Conservation (phyloP, 2,113 vertebrate genomes). For the Corydoras maculifer region DNA sequence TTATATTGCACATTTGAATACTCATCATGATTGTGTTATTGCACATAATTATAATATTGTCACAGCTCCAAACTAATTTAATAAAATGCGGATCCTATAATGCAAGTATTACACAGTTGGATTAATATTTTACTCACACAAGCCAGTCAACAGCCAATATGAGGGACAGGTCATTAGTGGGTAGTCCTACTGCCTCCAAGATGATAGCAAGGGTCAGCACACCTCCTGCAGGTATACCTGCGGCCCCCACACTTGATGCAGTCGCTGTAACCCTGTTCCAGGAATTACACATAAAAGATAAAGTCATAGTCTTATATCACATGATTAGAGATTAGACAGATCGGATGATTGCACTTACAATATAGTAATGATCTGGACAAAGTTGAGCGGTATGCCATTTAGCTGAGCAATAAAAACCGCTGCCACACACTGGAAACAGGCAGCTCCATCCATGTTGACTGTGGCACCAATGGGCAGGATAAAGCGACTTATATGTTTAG, state of each 20-base stretch:
- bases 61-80: too few relatives aligned
- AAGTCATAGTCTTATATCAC: neutral
- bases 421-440: constrained; percentile 85
- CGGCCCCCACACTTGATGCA: constrained; percentile 84
- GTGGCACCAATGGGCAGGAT: constrained; percentile 87
- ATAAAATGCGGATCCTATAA: too few relatives aligned
- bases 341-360: constrained; percentile 66
- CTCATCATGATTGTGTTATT: too few relatives aligned
- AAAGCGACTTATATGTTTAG: constrained; percentile 85
- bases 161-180: constrained; percentile 77
- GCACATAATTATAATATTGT: too few relatives aligned
- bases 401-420: constrained; percentile 86
- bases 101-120: too few relatives aligned
- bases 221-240: constrained; percentile 81
- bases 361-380: constrained; percentile 82
- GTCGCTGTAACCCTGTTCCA: constrained; percentile 76
- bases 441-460: constrained; percentile 88
- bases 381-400: constrained; percentile 66
- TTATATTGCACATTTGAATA: too few relatives aligned
- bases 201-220: constrained; percentile 85
- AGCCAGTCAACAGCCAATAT: constrained; percentile 89
- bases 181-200: constrained; percentile 76
- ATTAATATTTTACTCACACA: constrained; percentile 69
- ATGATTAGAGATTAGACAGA: neutral
- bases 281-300: neutral